phyloP scores from a whole-genome alignment of 2,888 invertebrate species.

The Drosophila diplacantha region DNA sequence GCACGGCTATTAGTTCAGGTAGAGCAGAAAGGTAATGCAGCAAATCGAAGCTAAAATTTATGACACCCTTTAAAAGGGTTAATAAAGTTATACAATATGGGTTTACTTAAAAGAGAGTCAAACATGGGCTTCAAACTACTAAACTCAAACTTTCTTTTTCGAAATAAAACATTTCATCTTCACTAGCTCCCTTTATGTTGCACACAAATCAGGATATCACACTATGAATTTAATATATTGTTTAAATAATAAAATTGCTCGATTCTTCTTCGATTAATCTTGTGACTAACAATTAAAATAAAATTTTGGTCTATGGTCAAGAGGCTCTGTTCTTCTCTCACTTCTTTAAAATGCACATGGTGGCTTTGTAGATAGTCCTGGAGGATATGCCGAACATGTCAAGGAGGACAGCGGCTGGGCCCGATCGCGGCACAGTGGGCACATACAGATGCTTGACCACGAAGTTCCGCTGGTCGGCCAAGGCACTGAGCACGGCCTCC shows the following conservation, averaged over 20 bases:
- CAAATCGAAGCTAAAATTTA: background rate
- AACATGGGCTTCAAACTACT: background rate
- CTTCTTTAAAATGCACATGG: constrained; percentile 81
- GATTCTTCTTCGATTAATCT: background rate
- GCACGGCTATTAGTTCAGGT: constrained; percentile 31
- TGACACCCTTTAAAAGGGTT: constrained; percentile 21
- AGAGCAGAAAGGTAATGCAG: background rate
- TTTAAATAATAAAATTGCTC: background rate
- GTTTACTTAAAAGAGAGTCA: background rate
- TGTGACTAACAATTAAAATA: too few relatives aligned
- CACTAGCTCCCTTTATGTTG: background rate
- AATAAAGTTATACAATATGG: background rate
- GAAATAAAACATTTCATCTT: background rate
- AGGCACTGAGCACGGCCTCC: constrained; percentile 92
- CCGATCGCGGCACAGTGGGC: constrained; percentile 91
- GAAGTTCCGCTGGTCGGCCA: constrained; percentile 85
- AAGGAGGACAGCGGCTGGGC: constrained; percentile 90
- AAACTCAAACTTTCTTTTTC: background rate
- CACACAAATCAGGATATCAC: background rate
- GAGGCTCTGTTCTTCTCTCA: constrained; percentile 53
- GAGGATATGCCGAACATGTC: constrained; percentile 94
- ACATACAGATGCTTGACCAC: constrained; percentile 89
- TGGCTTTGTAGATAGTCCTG: constrained; percentile 86
- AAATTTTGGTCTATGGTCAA: background rate
- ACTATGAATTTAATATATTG: background rate